These are phyloP conservation scores for Albula glossodonta DNA, from an alignment of 2,113 vertebrate species.

Conservation along the genomic window DNA sequence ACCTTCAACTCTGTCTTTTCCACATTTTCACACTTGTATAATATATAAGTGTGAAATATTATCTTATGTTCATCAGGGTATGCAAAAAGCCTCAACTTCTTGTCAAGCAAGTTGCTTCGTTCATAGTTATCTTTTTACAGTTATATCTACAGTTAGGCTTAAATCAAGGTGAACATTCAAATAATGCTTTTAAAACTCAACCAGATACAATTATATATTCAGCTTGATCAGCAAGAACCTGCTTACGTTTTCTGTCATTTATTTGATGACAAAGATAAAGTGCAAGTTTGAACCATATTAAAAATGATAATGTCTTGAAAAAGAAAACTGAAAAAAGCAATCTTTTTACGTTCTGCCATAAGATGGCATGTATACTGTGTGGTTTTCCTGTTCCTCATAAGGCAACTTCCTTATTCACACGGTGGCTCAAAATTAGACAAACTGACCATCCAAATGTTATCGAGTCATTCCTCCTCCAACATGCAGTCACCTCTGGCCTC, in stretches of 20 bases:
- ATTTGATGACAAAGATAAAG: no score
- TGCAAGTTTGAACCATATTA: no score
- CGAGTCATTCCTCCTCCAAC: neutral
- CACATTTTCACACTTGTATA: no score
- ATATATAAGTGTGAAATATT: no score
- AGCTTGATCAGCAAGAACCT: no score
- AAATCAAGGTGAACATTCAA: neutral
- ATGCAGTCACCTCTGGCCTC: neutral
- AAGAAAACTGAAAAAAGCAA: no score
- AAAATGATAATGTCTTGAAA: no score
- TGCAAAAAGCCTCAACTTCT: neutral
- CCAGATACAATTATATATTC: no score
- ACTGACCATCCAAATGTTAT: neutral
- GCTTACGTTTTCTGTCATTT: no score
- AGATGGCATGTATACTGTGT: neutral
- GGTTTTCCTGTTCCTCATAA: neutral
- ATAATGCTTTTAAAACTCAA: neutral
- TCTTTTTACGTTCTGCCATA: neutral
- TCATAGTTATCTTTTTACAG: neutral
- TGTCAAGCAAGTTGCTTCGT: neutral
- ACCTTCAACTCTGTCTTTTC: no score
- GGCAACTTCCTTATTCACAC: neutral
- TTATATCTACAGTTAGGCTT: neutral
- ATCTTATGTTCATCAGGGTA: no score
- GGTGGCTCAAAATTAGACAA: neutral